Conservation (phyloP, 2,888 invertebrate genomes). For the Monopis laevigella region DNA sequence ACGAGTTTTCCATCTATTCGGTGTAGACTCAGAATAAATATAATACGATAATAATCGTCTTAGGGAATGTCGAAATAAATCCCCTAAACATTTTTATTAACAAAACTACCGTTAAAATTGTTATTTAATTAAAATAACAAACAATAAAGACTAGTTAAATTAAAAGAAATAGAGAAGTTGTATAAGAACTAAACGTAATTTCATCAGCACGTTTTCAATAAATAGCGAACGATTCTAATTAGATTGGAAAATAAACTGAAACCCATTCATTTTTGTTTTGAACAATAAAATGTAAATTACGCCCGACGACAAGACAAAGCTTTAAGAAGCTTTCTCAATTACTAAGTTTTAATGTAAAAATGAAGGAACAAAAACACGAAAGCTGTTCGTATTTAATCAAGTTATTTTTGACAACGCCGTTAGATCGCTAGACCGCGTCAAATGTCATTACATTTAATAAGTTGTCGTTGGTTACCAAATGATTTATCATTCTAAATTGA, state of each 20-base stretch:
- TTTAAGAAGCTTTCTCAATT: slow-evolving; percentile 7
- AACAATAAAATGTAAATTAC: slow-evolving; percentile 1
- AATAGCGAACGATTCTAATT: no score
- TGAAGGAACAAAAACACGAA: slow-evolving; percentile 1
- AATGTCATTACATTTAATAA: slow-evolving; percentile 13
- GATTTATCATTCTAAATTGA: slow-evolving; percentile 32
- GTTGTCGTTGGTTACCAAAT: slow-evolving; percentile 13
- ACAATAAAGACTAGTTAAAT: no score
- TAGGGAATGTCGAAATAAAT: no score
- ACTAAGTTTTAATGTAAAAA: slow-evolving; percentile 8
- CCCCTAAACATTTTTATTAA: no score
- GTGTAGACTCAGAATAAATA: no score
- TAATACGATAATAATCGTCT: no score
- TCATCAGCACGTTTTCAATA: no score
- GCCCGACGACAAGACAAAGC: background rate
- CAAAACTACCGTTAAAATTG: no score
- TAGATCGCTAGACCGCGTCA: slow-evolving; percentile 4
- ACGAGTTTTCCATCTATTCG: no score
- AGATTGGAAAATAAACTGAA: background rate
- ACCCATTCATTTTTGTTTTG: background rate
- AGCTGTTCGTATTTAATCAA: slow-evolving; percentile 2
- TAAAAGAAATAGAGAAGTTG: no score
- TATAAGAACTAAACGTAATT: no score
- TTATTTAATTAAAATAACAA: no score
- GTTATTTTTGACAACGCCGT: slow-evolving; percentile 2